phyloP scores from a whole-genome alignment of 2,888 invertebrate species.

The Cephus spinipes region DNA sequence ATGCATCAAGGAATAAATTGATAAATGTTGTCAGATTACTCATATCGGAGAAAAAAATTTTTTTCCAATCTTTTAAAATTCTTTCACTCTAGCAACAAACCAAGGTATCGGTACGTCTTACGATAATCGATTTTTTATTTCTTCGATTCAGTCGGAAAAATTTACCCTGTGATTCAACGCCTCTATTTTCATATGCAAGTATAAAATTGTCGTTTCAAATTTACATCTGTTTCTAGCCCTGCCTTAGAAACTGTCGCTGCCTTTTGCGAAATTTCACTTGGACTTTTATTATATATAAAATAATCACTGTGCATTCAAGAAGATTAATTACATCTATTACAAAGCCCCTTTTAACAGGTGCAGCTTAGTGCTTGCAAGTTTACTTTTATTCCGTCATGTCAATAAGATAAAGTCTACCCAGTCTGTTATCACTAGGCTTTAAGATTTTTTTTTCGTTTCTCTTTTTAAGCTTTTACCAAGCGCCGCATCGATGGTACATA shows the following conservation, averaged over 20 bases:
- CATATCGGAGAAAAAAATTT: not conserved
- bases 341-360: too few species aligned
- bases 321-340: too few species aligned
- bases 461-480: not conserved
- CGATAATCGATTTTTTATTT: not conserved
- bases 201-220: not conserved
- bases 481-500: not conserved
- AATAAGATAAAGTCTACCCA: not conserved
- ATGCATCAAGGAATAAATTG: not conserved
- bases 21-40: not conserved
- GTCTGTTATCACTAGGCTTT: not conserved
- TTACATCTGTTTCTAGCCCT: not conserved
- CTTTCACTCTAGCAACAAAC: not conserved
- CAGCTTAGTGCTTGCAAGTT: not conserved
- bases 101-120: not conserved
- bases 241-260: not conserved
- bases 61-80: not conserved
- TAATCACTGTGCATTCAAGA: too few species aligned
- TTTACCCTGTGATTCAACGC: not conserved
- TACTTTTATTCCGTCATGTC: not conserved
- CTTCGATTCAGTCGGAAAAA: not conserved
- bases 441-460: not conserved
- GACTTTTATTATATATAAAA: too few species aligned
- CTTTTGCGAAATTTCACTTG: not conserved
- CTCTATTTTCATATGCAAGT: not conserved